Base-by-base conservation (phyloP, 2,797 vertebrate species). In the Betta splendens region DNA sequence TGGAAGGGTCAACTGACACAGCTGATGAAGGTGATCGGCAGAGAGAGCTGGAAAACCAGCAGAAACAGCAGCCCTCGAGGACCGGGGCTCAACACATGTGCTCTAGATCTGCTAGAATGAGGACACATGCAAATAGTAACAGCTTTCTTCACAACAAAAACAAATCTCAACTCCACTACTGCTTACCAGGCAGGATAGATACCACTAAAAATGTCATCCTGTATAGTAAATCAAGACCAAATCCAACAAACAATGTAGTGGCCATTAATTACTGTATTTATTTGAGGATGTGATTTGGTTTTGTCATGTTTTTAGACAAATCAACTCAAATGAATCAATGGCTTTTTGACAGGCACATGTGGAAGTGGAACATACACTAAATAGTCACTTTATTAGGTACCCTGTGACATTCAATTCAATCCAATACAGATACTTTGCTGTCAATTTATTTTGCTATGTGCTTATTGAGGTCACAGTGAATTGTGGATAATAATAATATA, bases 201-300 rank as follows among this genome's bases (percentile, higher is more conserved):
- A 65, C 57, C 31, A 63, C 67, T 43, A 37, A 23, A 17, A 51
- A 44, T 16, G 35, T 38, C 31, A 23, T 31, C 23, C 3, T 9
- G 29, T 17, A 37, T n/a, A 17, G 35, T 37, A 37, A 53, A 65
- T 38, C 17, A 36, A 42, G 53, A 65, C 22, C 31, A 39, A 48
- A 43, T 46, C n/a, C n/a, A n/a, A n/a, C n/a, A n/a, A n/a, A n/a
- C n/a, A n/a, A n/a, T n/a, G n/a, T n/a, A n/a, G n/a, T n/a, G 13
- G 21, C 60, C 15, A 46, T 51, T 45, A 4, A 61, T 56, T 51
- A 7, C 37, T 54, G 13, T 10, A 44, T 29, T 44, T 35, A 64
- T 46, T 53, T 42, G 15, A 2, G 3, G 6, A 20, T 42, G 23
- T 43, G 9, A 45, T 21, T 26, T 12, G 16, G 7, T n/a, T 37